Evolutionary conservation across 2,888 invertebrate species (phyloP), one percentile per base, ranked within the genome.

Genomic region (Lucinisca nassula): DNA sequence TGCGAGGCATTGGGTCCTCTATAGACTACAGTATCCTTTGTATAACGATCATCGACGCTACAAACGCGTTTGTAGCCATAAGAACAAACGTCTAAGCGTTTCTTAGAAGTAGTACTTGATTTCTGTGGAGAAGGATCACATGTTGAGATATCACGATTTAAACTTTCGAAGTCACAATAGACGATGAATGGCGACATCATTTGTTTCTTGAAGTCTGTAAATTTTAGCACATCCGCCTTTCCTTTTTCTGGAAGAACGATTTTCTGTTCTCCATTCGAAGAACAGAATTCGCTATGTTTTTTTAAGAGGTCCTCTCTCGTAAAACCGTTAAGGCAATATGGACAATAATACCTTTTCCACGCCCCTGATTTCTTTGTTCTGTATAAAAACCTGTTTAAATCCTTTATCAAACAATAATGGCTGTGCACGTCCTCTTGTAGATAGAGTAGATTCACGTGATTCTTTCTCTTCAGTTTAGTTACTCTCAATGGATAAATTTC

Each of bases 251-350:
- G 90, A 35, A 90, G 32, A 40, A 80, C 76, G 58, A 87, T 75
- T 74, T 79, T 85, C 51, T 87, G 90, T 35, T 79, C 70, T 35
- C 84, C 84, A 76, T 85, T 37, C 3, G 70, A 58, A 38, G 45
- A 76, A 70, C 90, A 85, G 73, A 82, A 79, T 27, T 58, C 45
- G 32, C 37, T 24, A 61, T 90, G 87, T 27, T 83, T 72, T 24
- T 73, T 24, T 45, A 84, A 27, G 27, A 67, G 30, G 6, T 77
- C n/a, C 27, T 82, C 55, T 73, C 32, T 27, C 0, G n/a, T 58
- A 67, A 88, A 86, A 30, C 82, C 84, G 35, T 90, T 86, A 27
- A 90, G 27, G 40, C 90, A 90, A 74, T 84, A 84, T 30, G 81
- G 77, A 70, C 87, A 90, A 61, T 80, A 88, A 40, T 72, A 77